Evolutionary conservation across 2,888 invertebrate species (phyloP).

Genomic region (Bugula neritina): DNA sequence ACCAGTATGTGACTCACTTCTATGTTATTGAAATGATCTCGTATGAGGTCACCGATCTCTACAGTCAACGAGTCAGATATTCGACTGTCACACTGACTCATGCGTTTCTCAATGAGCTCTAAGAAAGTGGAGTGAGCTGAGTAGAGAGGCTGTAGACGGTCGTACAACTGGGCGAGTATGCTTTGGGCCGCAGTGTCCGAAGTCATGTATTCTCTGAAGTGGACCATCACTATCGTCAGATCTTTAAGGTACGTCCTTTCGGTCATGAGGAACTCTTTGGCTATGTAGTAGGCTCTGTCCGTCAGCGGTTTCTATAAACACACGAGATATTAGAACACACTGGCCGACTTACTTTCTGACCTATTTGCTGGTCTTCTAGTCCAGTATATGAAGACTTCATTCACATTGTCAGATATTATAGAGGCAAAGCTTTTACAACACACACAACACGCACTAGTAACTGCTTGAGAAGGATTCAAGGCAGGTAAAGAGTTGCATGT

Average conservation of each 20-base stretch:
- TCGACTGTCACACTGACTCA: constrained; percentile 61
- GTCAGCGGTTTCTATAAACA: constrained; percentile 60
- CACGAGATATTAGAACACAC: too few species aligned
- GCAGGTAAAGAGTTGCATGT: too few species aligned
- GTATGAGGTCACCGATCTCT: constrained; percentile 67
- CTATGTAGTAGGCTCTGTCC: constrained; percentile 51
- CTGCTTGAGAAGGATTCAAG: too few species aligned
- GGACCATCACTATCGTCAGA: constrained; percentile 56
- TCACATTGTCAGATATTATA: too few species aligned
- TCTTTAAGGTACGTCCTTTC: constrained; percentile 92
- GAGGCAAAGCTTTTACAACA: too few species aligned
- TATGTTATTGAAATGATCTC: constrained; percentile 53
- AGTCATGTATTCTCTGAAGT: constrained; percentile 27
- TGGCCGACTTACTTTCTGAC: too few species aligned
- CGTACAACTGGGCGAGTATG: constrained; percentile 9
- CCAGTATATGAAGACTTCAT: too few species aligned
- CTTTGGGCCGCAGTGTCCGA: constrained; percentile 7
- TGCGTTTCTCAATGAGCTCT: constrained; percentile 69
- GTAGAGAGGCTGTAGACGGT: constrained; percentile 65
- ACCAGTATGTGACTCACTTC: too few species aligned
- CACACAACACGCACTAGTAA: too few species aligned
- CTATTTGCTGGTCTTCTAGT: too few species aligned
- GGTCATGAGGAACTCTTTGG: constrained; percentile 87
- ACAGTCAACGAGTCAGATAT: constrained; percentile 4
- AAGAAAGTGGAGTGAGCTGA: constrained; percentile 75